Base-by-base conservation (phyloP, 2,113 vertebrate species). In the Pseudolaguvia tuberculata region DNA sequence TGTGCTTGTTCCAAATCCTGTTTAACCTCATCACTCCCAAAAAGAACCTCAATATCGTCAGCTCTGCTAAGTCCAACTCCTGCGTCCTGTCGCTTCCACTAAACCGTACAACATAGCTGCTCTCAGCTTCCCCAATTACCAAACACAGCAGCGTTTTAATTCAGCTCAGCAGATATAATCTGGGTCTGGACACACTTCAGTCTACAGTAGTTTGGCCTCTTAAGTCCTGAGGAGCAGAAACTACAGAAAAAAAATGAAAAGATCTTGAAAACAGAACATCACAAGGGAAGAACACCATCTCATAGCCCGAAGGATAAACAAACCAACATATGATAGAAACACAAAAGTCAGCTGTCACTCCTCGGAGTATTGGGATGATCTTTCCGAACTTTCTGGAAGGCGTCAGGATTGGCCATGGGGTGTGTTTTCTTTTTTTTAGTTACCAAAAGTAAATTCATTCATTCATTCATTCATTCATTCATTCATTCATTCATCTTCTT, bases 261-360 rank as follows among this genome's bases (percentile, higher is more conserved):
- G 14, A 17, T 20, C 45, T 65, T 65, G 18, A 51, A 25, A 52
- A 65, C n/a, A 63, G 57, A 47, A 58, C 25, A 48, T 50, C 14
- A 48, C 63, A 14, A 57, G 31, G 50, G 29, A 58, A 70, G 39
- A 56, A 66, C 50, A 61, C 39, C n/a, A 25, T 25, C n/a, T n/a
- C 50, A 27, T 70, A n/a, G 66, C 66, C 74, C 52, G 35, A n/a
- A 75, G 73, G 51, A 68, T 65, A 74, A 68, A 79, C 57, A 71
- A 39, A 63, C 18, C 39, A 53, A 20, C 21, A 42, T 42, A 53
- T 3, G 39, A 42, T 17, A 27, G 31, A 21, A 14, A 42, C 35
- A 29, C 21, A 18, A 21, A 63, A 27, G 15, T 55, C 35, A 74
- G 35, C 10, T 53, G 23, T 7, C 20, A 52, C 21, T 57, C 45